These are phyloP conservation scores for Trematocara stigmaticum DNA, from an alignment of 2,113 vertebrate genomes.

Conservation along the genomic window DNA sequence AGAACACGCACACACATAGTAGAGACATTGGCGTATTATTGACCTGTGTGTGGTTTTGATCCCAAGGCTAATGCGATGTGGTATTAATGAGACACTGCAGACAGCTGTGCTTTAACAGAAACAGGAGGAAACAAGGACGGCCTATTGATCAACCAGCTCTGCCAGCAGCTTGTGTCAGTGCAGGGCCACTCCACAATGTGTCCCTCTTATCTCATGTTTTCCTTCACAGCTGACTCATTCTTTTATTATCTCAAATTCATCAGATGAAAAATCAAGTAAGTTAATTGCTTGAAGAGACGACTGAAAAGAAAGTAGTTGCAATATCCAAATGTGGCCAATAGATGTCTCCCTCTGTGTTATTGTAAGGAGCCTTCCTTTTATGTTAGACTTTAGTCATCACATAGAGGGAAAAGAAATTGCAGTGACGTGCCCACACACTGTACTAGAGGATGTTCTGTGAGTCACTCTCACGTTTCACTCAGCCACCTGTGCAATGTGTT, in stretches of 20 bases:
- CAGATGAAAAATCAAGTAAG: not conserved
- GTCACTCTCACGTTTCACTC: not conserved
- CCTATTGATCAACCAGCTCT: slow-evolving; percentile 45
- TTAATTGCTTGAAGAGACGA: not conserved
- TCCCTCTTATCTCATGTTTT: not conserved
- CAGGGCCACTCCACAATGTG: not conserved
- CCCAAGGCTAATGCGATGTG: slow-evolving; percentile 30
- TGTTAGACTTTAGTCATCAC: not conserved
- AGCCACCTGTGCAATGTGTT: not conserved
- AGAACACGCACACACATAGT: not conserved
- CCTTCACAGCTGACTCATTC: not conserved
- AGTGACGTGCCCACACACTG: not conserved
- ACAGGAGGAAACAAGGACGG: slow-evolving; percentile 49
- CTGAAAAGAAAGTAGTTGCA: slow-evolving; percentile 7
- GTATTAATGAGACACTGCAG: slow-evolving; percentile 39
- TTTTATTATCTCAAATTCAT: not conserved
- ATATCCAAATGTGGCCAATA: slow-evolving; percentile 22
- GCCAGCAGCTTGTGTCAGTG: slow-evolving; percentile 9
- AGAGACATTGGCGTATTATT: slow-evolving; percentile 7
- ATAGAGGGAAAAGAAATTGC: not conserved
- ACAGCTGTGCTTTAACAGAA: slow-evolving; percentile 32
- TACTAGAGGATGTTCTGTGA: not conserved
- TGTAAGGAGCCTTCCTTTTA: not conserved
- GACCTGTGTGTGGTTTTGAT: slow-evolving; percentile 38
- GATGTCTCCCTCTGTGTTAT: slow-evolving; percentile 30